phyloP scores from a whole-genome alignment of 2,797 vertebrate genomes.

The Pseudopleuronectes americanus region DNA sequence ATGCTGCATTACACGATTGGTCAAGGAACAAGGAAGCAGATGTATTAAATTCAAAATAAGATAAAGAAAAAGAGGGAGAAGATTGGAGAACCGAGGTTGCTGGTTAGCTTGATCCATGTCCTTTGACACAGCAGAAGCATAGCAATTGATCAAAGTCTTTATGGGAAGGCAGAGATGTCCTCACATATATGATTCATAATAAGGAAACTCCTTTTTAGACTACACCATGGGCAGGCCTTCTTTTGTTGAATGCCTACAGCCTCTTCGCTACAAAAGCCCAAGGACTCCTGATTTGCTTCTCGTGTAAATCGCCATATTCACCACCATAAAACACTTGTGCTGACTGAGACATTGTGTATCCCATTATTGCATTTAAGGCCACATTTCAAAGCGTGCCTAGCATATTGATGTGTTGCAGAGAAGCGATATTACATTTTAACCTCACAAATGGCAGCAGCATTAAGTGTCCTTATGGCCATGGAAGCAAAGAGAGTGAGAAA shows the following conservation, averaged over 20 bases:
- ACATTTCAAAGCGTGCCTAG: slow-evolving; percentile 25
- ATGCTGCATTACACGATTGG: slow-evolving; percentile 70
- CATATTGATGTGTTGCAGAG: slow-evolving; percentile 25
- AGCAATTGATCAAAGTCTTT: slow-evolving; percentile 59
- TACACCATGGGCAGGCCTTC: slow-evolving; percentile 30
- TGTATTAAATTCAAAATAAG: slow-evolving; percentile 65
- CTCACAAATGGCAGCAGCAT: slow-evolving; percentile 25
- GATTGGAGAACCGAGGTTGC: slow-evolving; percentile 27
- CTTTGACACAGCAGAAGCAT: slow-evolving; percentile 60
- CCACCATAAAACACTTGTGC: slow-evolving; percentile 11
- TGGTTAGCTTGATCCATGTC: slow-evolving; percentile 58
- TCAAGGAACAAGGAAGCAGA: slow-evolving; percentile 70
- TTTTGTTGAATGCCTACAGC: slow-evolving; percentile 34
- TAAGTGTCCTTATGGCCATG: slow-evolving; percentile 13
- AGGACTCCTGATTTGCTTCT: slow-evolving; percentile 20
- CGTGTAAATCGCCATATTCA: slow-evolving; percentile 21
- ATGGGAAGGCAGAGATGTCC: slow-evolving; percentile 29
- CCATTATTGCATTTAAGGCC: slow-evolving; percentile 21
- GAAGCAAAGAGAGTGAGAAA: slow-evolving; percentile 17
- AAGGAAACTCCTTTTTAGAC: slow-evolving; percentile 30
- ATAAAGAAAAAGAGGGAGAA: slow-evolving; percentile 30
- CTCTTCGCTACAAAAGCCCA: slow-evolving; percentile 30
- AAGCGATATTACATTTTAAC: slow-evolving; percentile 38
- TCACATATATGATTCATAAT: slow-evolving; percentile 42
- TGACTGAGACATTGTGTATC: slow-evolving; percentile 11